Evolutionary conservation across 1,140 invertebrate species (phyloP).

Genomic region (Nomia melanderi): DNA sequence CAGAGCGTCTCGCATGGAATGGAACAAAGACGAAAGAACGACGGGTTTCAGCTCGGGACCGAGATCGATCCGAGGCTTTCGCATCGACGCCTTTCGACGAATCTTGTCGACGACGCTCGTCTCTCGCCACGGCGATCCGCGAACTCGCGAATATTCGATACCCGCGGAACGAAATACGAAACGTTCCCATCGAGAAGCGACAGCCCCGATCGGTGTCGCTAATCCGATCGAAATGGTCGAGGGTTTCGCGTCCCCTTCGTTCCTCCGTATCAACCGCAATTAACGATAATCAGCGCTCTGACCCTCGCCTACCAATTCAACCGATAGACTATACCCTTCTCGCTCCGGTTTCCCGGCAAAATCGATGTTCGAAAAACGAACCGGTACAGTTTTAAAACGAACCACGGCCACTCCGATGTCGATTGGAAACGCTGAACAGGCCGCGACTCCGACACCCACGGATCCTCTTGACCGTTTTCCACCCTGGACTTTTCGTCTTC

Average conservation of each 20-base stretch:
- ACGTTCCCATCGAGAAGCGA: background rate
- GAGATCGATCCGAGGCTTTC: background rate
- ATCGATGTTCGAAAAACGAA: constrained; percentile 25
- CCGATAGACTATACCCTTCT: background rate
- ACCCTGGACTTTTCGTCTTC: no score
- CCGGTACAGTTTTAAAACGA: background rate
- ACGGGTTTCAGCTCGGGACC: background rate
- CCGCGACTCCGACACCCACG: no score
- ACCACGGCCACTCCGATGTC: no score
- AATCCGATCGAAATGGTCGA: constrained; percentile 67
- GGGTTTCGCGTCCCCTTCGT: constrained; percentile 39
- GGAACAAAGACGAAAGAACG: background rate
- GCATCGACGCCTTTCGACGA: background rate
- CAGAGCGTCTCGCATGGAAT: background rate
- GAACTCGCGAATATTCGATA: background rate
- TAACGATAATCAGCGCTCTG: constrained; percentile 61
- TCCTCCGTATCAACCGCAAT: constrained; percentile 55
- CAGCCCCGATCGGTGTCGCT: constrained; percentile 50
- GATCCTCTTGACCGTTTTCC: no score
- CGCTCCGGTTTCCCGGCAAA: constrained; percentile 1
- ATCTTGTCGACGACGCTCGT: constrained; percentile 2
- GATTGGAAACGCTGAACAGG: no score
- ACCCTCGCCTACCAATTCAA: constrained; percentile 43
- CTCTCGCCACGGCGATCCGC: background rate
- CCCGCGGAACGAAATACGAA: background rate